Evolutionary conservation across 1,140 invertebrate genomes (phyloP), one percentile per base, ranked within the genome.

Genomic region (Zaprionus lachaisei): DNA sequence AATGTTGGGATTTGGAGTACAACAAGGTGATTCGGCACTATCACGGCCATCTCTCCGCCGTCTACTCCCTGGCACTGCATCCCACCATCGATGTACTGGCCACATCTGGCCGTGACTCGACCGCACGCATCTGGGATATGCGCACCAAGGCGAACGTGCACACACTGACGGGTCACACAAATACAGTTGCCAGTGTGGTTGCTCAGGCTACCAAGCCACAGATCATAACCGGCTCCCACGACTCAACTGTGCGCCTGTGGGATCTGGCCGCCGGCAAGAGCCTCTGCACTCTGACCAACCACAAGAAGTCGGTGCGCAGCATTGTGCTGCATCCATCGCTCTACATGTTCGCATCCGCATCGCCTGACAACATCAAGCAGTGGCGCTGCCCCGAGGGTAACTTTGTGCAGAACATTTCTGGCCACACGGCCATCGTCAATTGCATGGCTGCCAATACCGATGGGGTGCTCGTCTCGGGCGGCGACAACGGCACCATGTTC

Each of bases 1-100:
- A 99, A 94, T 99, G 99, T 93, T 99, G 99, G 99, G 99, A 99
- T 94, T 94, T 99, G 12, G 99, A 99, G 93, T 98, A 99, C 78
- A 99, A 99, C 93, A 99, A 99, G 95, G 98, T 99, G 5, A 99
- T 99, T 75, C 94, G 99, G 11, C 99, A 99, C 93, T 99, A 99
- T 93, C 99, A 99, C 94, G 99, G 99, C 0, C 99, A 99, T 94
- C 94, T 99, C 54, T 99, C 98, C 79, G 99, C 99, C 1, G 98
- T 99, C 24, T 99, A 99, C 94, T 96, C 97, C 0, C 94, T 99
- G 77, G 96, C 98, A 14, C 94, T 99, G 20, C 99, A 99, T 94
- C 99, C 99, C 6, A 97, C 96, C 5, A 96, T 99, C 67, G 99
- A 99, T 94, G 96, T 99, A 26, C 94, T 99, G 57, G 95, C 99